These are phyloP conservation scores for Tachysurus vachellii DNA, from an alignment of 2,113 vertebrate species.

Conservation along the genomic window DNA sequence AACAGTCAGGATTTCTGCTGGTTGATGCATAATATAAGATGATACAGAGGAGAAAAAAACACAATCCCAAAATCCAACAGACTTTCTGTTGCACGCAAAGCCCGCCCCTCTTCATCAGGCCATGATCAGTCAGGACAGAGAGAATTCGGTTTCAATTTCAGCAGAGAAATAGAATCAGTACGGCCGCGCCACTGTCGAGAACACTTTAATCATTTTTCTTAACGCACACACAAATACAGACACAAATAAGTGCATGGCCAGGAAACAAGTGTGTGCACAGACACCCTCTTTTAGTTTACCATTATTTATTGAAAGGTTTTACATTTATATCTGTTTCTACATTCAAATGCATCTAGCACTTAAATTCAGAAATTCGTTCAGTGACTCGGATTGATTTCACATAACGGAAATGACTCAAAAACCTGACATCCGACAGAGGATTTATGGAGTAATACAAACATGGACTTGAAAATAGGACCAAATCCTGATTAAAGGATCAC, in stretches of 20 bases:
- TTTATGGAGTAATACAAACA: background rate
- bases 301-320: constrained; percentile 43
- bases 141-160: constrained; percentile 49
- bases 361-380: background rate
- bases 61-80: background rate
- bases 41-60: background rate
- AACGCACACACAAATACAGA: constrained; percentile 19
- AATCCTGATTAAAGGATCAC: background rate
- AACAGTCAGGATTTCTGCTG: background rate
- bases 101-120: constrained; percentile 28
- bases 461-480: background rate
- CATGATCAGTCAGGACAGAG: background rate
- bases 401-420: background rate
- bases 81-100: constrained; percentile 35
- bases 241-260: constrained; percentile 11
- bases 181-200: constrained; percentile 29
- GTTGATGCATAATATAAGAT: background rate
- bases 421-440: background rate
- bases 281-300: constrained; percentile 10
- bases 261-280: background rate
- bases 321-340: constrained; percentile 18
- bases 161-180: constrained; percentile 42
- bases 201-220: constrained; percentile 49
- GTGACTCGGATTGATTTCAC: background rate
- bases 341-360: background rate